Percentiles rank a stretch among this genome's conserved stretches.
These are phyloP conservation scores for Alouatta palliata DNA, from an alignment of 2,113 vertebrate genomes.

Conservation along the genomic window DNA sequence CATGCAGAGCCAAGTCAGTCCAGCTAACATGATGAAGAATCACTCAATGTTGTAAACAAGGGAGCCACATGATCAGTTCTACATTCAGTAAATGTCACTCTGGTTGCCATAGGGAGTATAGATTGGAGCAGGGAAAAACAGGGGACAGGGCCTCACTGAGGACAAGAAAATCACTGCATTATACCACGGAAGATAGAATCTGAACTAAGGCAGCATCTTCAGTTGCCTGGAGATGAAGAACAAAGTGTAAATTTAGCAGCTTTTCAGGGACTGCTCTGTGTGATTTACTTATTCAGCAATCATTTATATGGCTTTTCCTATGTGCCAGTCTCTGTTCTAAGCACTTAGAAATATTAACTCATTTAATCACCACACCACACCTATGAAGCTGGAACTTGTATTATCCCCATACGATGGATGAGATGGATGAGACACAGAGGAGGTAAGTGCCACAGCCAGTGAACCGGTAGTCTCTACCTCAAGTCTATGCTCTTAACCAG, in stretches of 20 bases:
- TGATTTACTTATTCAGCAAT: slow-evolving; percentile 33
- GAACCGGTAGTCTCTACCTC: not conserved
- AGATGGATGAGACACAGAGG: not conserved
- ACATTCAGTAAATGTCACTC: not conserved
- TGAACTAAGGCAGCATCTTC: not conserved
- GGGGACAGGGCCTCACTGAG: not conserved
- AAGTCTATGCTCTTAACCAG: not conserved
- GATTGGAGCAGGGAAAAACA: not conserved
- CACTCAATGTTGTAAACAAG: not conserved
- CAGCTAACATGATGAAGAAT: not conserved
- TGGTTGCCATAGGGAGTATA: not conserved
- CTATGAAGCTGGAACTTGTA: not conserved
- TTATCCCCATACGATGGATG: not conserved
- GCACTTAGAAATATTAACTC: slow-evolving; percentile 36
- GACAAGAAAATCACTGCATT: not conserved
- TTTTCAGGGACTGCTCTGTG: not conserved
- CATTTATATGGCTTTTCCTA: slow-evolving; percentile 14
- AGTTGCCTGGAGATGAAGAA: not conserved
- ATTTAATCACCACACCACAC: not conserved
- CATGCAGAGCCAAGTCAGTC: not conserved
- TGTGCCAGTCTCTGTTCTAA: not conserved
- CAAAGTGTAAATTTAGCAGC: not conserved
- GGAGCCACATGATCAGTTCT: not conserved
- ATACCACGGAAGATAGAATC: not conserved
- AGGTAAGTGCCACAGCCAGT: not conserved